Base-by-base conservation (phyloP, 2,888 invertebrate species). In the Nemurella pictetii region DNA sequence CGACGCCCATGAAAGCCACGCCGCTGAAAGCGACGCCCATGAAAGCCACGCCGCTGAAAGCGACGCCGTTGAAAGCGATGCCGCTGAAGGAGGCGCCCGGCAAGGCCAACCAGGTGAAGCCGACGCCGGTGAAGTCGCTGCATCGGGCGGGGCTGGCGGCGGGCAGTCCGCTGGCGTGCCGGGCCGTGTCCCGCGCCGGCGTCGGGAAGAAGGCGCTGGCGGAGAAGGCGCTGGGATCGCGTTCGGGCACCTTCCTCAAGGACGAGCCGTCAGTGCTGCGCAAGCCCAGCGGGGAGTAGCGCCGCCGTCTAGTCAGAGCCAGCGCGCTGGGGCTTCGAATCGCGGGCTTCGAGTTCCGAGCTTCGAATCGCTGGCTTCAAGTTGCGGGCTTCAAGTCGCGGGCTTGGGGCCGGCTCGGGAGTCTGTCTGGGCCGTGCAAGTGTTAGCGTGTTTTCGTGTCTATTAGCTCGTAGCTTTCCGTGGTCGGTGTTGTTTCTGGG, bases 221-320 rank as follows among this genome's bases (percentile, higher is more conserved):
- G 25, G 88, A 87, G 77, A 84, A 87, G 20, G 85, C 85, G n/a
- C 91, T 91, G 74, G 91, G 91, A 81, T 91, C 91, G 12, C 92
- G 95, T 78, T 95, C 95, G 0, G 94, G 94, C 26, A 95, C 95
- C 0, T 95, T 95, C 88, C 90, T 95, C 26, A 95, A 95, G 89
- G 95, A 95, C 87, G 95, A 95, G 89, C 95, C 95, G 0, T 94
- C 94, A 27, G 91, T 94, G 88, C 89, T 93, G 86, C 92, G 92
- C 84, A 92, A 91, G 83, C 88, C 89, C 20, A 30, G 4, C 75
- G 26, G 15, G 1, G 20, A 55, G 15, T 55, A 55, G 55, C n/a
- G n/a, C n/a, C n/a, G n/a, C n/a, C n/a, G n/a, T n/a, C n/a, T n/a
- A n/a, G n/a, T n/a, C n/a, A n/a, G n/a, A n/a, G n/a, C n/a, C n/a